phyloP scores from a whole-genome alignment of 1,140 invertebrate species.

The Drosophila lacteicornis region DNA sequence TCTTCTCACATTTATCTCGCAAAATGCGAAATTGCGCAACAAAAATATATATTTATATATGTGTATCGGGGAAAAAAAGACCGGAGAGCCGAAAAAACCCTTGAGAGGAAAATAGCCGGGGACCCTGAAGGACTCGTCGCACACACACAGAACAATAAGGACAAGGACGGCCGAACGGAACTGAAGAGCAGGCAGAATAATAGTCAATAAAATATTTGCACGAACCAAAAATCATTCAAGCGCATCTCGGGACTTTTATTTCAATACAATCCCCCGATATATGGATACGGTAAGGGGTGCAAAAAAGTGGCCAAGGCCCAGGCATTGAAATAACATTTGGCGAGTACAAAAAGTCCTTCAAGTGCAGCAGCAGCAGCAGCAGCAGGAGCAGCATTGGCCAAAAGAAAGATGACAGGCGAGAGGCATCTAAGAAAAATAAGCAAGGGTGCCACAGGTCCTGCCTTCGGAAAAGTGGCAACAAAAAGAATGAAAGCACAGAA shows the following conservation, averaged over 20 bases:
- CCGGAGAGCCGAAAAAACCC: constrained; percentile 47
- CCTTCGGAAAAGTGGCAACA: constrained; percentile 6
- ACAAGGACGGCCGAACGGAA: constrained; percentile 47
- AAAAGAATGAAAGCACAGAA: neutral
- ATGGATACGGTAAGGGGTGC: constrained; percentile 24
- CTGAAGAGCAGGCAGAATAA: constrained; percentile 62
- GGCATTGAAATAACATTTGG: constrained; percentile 62
- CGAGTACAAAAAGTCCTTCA: constrained; percentile 55
- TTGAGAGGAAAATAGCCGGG: constrained; percentile 45
- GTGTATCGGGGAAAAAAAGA: constrained; percentile 13
- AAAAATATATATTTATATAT: constrained; percentile 30
- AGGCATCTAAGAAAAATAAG: constrained; percentile 70
- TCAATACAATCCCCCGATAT: constrained; percentile 51
- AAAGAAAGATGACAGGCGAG: constrained; percentile 62
- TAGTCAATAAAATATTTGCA: constrained; percentile 83
- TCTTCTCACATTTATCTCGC: constrained; percentile 36
- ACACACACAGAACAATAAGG: constrained; percentile 39
- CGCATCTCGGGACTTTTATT: constrained; percentile 60
- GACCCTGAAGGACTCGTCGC: constrained; percentile 42
- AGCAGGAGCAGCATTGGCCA: neutral
- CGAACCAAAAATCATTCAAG: constrained; percentile 69
- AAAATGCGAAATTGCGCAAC: constrained; percentile 52
- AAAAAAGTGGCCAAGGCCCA: constrained; percentile 43
- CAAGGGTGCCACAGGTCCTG: constrained; percentile 32
- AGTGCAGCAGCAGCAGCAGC: constrained; percentile 50